Evolutionary conservation across 92 coral and sea anemone species (phyloP).

Genomic region (Zoanthus gigantus): DNA sequence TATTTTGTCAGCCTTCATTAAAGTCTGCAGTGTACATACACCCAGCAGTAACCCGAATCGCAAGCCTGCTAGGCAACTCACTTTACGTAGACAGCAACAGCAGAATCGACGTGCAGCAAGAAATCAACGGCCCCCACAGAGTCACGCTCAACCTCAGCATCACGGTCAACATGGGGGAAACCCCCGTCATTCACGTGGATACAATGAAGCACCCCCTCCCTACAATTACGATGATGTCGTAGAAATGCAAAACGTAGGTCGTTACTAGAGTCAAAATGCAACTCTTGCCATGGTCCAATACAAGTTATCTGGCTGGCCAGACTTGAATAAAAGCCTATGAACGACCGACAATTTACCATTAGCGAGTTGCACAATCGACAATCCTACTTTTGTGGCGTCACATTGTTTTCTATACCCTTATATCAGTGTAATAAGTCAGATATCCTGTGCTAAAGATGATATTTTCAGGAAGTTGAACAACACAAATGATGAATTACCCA

Average conservation of each 20-base stretch:
- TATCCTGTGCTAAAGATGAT: neutral
- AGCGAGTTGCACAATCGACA: neutral
- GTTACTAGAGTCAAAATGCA: neutral
- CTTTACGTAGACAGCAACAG: constrained; percentile 81
- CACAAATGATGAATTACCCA: no score
- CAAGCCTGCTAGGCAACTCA: constrained; percentile 88
- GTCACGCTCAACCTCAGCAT: neutral
- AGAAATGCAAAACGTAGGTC: constrained; percentile 2
- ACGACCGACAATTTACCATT: neutral
- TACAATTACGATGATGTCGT: constrained; percentile 21
- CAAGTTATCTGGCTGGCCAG: constrained; percentile 37
- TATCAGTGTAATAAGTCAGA: neutral
- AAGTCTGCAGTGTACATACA: constrained; percentile 94
- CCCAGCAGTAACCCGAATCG: constrained; percentile 99
- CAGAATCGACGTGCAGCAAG: constrained; percentile 47
- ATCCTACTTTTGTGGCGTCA: neutral
- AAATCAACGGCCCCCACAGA: constrained; percentile 27
- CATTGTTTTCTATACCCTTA: neutral
- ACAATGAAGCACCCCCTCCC: constrained; percentile 50
- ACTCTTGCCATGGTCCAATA: neutral
- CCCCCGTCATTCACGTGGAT: constrained; percentile 40
- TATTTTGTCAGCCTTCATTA: constrained; percentile 78
- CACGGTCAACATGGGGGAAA: neutral
- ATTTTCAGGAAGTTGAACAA: neutral
- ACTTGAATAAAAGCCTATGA: neutral